These are phyloP conservation scores for Oophaga pumilio DNA, from an alignment of 2,113 vertebrate genomes.

Conservation along the genomic window DNA sequence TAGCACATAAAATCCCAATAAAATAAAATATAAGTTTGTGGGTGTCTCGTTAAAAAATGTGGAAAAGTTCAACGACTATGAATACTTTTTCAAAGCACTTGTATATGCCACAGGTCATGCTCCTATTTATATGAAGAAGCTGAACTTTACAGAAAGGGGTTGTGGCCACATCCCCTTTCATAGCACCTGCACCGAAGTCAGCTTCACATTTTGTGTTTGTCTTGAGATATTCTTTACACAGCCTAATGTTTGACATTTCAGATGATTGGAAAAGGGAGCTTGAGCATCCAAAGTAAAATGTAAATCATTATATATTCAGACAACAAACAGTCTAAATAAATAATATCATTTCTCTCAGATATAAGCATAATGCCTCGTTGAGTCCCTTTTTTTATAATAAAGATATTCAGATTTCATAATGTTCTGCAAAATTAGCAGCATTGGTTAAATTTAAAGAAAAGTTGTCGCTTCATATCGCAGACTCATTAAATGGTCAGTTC, in stretches of 20 bases:
- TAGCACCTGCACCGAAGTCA: background rate
- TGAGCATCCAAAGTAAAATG: background rate
- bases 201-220: background rate
- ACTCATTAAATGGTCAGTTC: background rate
- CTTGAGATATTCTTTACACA: background rate
- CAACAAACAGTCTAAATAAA: background rate
- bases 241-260: conserved; percentile 22
- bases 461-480: background rate
- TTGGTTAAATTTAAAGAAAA: background rate
- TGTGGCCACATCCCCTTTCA: background rate
- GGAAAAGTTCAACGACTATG: too few species aligned
- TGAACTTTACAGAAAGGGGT: background rate
- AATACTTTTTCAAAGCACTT: too few species aligned
- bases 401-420: background rate
- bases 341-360: conserved; percentile 4
- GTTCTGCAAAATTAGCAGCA: background rate
- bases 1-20: too few species aligned
- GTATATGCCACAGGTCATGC: background rate
- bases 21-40: too few species aligned
- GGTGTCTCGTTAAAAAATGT: too few species aligned
- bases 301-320: conserved; percentile 14
- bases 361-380: background rate
- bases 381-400: background rate
- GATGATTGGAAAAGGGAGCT: background rate
- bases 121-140: background rate